Percentiles rank a stretch among this genome's conserved stretches.
These are phyloP conservation scores for Poecilia velifera DNA, from an alignment of 2,797 vertebrate genomes.

Conservation along the genomic window DNA sequence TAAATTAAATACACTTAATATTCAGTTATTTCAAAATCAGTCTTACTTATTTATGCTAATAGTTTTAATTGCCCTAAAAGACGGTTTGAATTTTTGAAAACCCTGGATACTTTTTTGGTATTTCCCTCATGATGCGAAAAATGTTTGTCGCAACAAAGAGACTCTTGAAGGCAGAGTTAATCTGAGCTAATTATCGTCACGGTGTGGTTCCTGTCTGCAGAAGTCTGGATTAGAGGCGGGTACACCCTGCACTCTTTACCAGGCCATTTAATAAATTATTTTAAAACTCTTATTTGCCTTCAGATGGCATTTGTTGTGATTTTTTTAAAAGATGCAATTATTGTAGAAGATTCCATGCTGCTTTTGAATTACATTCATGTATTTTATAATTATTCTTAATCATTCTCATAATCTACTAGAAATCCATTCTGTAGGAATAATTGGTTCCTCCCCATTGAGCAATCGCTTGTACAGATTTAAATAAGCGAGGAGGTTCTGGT, in stretches of 20 bases:
- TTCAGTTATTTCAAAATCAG: constrained; percentile 29
- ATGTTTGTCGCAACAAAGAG: not conserved
- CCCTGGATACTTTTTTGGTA: not conserved
- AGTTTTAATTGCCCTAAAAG: constrained; percentile 12
- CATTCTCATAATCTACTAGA: not conserved
- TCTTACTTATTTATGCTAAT: constrained; percentile 23
- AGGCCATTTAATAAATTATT: not conserved
- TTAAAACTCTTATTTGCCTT: not conserved
- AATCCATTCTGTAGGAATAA: not conserved
- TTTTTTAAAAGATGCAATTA: constrained; percentile 4
- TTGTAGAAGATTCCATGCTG: not conserved
- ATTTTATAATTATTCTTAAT: not conserved
- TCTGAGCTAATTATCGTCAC: not conserved
- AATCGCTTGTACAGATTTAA: not conserved
- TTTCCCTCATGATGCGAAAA: constrained; percentile 14
- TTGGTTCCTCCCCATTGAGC: not conserved
- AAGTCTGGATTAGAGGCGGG: not conserved
- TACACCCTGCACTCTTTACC: not conserved
- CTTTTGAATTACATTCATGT: not conserved
- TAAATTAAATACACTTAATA: constrained; percentile 34
- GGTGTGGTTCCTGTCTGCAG: not conserved
- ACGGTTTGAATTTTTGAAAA: constrained; percentile 1
- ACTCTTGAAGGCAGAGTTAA: not conserved
- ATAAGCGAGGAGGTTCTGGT: constrained; percentile 18
- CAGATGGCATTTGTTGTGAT: constrained; percentile 3